phyloP scores from a whole-genome alignment of 1,140 invertebrate species.

The Druon quercuslanigerum region DNA sequence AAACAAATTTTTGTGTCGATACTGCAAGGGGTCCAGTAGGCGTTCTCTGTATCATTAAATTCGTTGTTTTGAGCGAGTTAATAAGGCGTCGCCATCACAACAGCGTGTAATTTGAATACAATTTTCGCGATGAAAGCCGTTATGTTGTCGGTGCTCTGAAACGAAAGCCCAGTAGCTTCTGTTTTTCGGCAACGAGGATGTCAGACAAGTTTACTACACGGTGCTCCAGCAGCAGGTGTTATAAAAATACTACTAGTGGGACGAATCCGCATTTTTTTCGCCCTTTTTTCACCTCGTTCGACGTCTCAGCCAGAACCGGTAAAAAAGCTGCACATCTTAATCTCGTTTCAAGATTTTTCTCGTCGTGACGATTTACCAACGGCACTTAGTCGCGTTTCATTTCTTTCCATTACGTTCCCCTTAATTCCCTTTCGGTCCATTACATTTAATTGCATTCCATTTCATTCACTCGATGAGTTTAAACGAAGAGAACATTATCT shows the following conservation, averaged over 20 bases:
- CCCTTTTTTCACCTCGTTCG: not conserved
- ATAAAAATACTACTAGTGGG: not conserved
- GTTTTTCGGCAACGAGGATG: not conserved
- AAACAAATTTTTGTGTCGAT: not conserved
- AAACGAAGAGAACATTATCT: conserved; percentile 23
- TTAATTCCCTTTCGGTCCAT: conserved; percentile 8
- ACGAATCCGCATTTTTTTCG: not conserved
- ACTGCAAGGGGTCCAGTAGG: not conserved
- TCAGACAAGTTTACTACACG: not conserved
- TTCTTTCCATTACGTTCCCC: conserved; percentile 4
- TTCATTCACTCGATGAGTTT: conserved; percentile 10
- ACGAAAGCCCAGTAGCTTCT: not conserved
- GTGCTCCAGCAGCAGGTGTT: not conserved
- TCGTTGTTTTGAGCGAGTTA: not conserved
- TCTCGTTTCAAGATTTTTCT: conserved; percentile 1
- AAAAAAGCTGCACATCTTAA: not conserved
- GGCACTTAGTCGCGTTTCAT: not conserved
- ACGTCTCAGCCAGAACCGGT: not conserved
- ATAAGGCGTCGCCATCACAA: not conserved
- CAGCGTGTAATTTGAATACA: not conserved
- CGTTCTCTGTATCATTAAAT: conserved; percentile 1
- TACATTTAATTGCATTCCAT: not conserved
- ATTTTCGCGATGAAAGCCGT: conserved; percentile 7
- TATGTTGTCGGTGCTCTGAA: not conserved
- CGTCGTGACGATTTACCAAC: not conserved